Conservation (phyloP, 2,113 vertebrate species). For the Entosphenus tridentatus region DNA sequence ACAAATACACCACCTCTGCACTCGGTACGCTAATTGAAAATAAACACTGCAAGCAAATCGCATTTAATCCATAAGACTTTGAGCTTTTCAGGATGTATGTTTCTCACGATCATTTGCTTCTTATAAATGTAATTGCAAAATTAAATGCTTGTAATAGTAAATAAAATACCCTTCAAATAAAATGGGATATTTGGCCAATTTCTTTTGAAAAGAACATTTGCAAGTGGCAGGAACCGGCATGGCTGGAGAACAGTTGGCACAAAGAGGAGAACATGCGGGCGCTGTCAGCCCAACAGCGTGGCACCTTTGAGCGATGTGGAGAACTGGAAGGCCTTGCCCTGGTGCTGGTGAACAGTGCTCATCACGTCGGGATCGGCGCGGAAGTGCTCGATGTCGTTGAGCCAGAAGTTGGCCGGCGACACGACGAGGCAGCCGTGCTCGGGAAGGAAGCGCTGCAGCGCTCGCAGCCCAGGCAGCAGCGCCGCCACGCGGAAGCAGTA, state of each 20-base stretch:
- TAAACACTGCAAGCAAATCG: too few species aligned
- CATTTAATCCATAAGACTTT: too few species aligned
- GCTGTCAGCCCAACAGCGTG: background rate
- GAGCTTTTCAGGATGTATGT: too few species aligned
- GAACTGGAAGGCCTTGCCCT: conserved; percentile 75
- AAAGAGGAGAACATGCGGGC: too few species aligned
- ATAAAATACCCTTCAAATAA: too few species aligned
- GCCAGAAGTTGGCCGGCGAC: conserved; percentile 92
- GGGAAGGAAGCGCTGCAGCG: conserved; percentile 49
- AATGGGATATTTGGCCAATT: too few species aligned
- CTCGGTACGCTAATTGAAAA: too few species aligned
- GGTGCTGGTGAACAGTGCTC: conserved; percentile 71
- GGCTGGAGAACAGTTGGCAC: too few species aligned
- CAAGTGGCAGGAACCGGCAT: background rate
- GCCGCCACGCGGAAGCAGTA: conserved; percentile 76
- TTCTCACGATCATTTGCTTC: too few species aligned
- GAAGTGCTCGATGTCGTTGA: conserved; percentile 69
- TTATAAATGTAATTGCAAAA: too few species aligned
- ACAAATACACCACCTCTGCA: too few species aligned
- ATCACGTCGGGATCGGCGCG: conserved; percentile 63
- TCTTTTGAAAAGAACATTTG: background rate
- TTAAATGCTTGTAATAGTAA: too few species aligned
- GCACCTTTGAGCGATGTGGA: conserved; percentile 75
- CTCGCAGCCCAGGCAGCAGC: conserved; percentile 56
- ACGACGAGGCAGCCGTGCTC: conserved; percentile 80